Percentiles rank a stretch among this genome's conserved stretches.
These are phyloP conservation scores for Atta colombica DNA, from an alignment of 1,140 invertebrate species.

Conservation along the genomic window DNA sequence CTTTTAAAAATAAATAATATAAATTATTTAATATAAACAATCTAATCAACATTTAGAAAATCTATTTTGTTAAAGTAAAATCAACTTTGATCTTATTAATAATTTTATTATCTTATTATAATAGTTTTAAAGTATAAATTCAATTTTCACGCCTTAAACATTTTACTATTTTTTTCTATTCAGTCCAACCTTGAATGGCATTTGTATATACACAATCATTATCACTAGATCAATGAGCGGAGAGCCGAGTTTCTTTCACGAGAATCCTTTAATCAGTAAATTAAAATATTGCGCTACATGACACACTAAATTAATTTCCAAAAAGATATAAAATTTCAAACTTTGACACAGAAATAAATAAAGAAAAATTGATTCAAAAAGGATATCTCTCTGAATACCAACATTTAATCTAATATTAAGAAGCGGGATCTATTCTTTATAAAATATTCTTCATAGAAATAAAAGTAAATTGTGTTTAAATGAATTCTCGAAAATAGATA, in stretches of 20 bases:
- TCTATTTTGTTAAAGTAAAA: slow-evolving; percentile 6
- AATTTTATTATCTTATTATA: not conserved
- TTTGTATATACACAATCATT: slow-evolving; percentile 46
- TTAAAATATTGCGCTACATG: not conserved
- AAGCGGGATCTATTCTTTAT: not conserved
- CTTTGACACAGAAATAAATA: not conserved
- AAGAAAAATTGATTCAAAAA: not conserved
- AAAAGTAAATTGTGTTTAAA: not conserved
- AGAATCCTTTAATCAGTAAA: slow-evolving; percentile 18
- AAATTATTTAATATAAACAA: not conserved
- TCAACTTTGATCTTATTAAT: not conserved
- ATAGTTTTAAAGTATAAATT: slow-evolving; percentile 28
- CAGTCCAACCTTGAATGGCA: slow-evolving; percentile 53
- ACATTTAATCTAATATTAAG: slow-evolving; percentile 16
- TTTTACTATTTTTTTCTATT: slow-evolving; percentile 43
- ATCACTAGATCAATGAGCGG: slow-evolving; percentile 37
- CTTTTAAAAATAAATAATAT: too few species aligned
- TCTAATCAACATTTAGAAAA: slow-evolving; percentile 9
- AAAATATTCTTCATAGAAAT: not conserved
- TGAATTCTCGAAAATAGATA: not conserved
- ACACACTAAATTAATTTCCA: not conserved
- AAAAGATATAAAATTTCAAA: not conserved
- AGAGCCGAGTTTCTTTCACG: slow-evolving; percentile 2
- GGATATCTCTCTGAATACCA: not conserved
- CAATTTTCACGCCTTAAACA: not conserved